Percentiles rank a stretch among this genome's conserved stretches.
Conservation (phyloP, 2,797 vertebrate species). For the Gastrophryne carolinensis region DNA sequence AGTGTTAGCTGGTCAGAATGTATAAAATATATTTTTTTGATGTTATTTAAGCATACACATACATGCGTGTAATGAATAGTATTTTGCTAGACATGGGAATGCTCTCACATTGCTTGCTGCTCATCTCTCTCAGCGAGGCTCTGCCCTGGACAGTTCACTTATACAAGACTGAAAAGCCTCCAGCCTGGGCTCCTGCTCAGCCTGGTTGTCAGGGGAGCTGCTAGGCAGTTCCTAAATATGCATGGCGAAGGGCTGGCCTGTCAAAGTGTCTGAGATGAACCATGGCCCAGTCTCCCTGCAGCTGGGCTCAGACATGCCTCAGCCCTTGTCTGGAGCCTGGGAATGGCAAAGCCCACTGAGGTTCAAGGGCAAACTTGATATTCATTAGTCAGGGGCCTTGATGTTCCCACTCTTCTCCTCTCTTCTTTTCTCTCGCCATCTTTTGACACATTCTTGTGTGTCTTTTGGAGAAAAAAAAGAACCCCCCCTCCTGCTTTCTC, state of each 20-base stretch:
- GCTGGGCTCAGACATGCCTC: conserved; percentile 84
- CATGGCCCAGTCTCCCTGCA: conserved; percentile 77
- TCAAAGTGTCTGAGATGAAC: conserved; percentile 88
- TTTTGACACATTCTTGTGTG: conserved; percentile 74
- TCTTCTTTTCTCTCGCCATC: conserved; percentile 59
- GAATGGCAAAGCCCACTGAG: conserved; percentile 81
- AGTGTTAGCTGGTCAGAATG: background rate
- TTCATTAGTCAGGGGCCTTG: conserved; percentile 85
- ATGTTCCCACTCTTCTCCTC: conserved; percentile 67
- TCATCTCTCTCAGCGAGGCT: conserved; percentile 61
- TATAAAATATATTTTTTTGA: background rate
- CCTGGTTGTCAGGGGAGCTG: conserved; percentile 93
- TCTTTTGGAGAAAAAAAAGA: conserved; percentile 61
- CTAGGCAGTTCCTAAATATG: conserved; percentile 81
- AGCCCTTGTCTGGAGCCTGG: conserved; percentile 87
- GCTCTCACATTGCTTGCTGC: conserved; percentile 57
- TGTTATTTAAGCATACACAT: background rate
- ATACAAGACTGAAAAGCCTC: conserved; percentile 65
- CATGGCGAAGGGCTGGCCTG: conserved; percentile 87
- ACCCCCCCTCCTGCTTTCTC: conserved; percentile 56
- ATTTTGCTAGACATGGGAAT: conserved; percentile 57
- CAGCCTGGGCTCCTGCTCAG: conserved; percentile 64
- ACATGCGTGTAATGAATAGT: no score
- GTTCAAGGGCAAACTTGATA: conserved; percentile 87
- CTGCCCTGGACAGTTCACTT: conserved; percentile 61